Percentiles rank a stretch among this genome's conserved stretches.
These are phyloP conservation scores for Oriolus oriolus DNA, from an alignment of 2,113 vertebrate species.

Conservation along the genomic window DNA sequence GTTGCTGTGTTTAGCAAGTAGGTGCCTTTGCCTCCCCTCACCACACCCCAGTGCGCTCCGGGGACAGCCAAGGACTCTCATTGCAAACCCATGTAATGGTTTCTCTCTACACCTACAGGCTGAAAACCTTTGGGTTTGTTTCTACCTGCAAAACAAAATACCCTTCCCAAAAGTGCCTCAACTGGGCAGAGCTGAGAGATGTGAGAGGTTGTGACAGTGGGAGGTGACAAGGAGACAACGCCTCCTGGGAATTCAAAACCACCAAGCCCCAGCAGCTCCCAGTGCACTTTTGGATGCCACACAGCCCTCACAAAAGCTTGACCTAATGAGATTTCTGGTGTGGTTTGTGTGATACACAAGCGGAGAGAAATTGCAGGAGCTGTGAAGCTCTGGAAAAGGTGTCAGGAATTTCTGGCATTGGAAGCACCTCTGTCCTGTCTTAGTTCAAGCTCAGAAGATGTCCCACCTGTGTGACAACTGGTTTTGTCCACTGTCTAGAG, in stretches of 20 bases:
- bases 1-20: fast-evolving
- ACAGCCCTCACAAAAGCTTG: background rate
- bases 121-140: background rate
- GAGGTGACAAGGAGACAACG: background rate
- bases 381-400: background rate
- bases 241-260: background rate
- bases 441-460: background rate
- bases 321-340: background rate
- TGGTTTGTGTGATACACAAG: background rate
- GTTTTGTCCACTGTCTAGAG: background rate
- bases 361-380: background rate
- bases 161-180: background rate
- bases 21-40: background rate
- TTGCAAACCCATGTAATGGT: background rate
- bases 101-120: background rate
- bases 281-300: background rate
- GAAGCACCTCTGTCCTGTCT: background rate
- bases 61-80: background rate
- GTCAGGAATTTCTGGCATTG: background rate
- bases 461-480: background rate
- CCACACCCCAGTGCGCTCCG: background rate
- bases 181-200: fast-evolving
- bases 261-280: background rate
- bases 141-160: background rate
- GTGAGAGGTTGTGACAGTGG: background rate